phyloP scores from a whole-genome alignment of 1,140 invertebrate genomes.

The Chironomus striatipennis region DNA sequence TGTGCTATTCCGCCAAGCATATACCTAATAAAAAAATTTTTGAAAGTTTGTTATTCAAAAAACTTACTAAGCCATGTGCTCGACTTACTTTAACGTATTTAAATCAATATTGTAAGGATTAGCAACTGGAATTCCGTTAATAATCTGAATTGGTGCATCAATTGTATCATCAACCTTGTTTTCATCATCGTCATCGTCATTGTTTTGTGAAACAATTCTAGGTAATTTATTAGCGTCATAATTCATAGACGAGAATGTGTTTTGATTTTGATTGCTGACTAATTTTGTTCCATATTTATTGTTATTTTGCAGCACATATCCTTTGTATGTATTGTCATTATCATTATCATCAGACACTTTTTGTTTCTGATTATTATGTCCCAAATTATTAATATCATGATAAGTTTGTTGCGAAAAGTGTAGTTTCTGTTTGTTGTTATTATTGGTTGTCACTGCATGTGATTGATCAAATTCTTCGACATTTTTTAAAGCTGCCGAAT shows the following conservation, averaged over 20 bases:
- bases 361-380: constrained; percentile 19
- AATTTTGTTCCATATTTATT: constrained; percentile 1
- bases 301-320: neutral
- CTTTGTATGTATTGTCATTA: constrained; percentile 11
- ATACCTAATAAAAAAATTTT: neutral
- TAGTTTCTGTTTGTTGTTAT: constrained; percentile 32
- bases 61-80: neutral
- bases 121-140: constrained; percentile 26
- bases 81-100: constrained; percentile 29
- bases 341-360: constrained; percentile 30
- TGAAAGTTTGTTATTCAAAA: neutral
- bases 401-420: constrained; percentile 39
- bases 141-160: constrained; percentile 30
- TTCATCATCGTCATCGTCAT: neutral
- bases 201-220: neutral
- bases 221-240: neutral
- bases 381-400: constrained; percentile 38
- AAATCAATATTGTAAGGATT: constrained; percentile 37
- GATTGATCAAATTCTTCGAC: constrained; percentile 35
- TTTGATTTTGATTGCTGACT: neutral
- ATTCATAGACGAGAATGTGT: neutral
- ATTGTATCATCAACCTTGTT: constrained; percentile 4
- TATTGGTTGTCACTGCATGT: constrained; percentile 33
- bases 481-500: constrained; percentile 7
- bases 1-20: constrained; percentile 18